Conservation (phyloP, 2,113 vertebrate species). For the Vidua macroura region DNA sequence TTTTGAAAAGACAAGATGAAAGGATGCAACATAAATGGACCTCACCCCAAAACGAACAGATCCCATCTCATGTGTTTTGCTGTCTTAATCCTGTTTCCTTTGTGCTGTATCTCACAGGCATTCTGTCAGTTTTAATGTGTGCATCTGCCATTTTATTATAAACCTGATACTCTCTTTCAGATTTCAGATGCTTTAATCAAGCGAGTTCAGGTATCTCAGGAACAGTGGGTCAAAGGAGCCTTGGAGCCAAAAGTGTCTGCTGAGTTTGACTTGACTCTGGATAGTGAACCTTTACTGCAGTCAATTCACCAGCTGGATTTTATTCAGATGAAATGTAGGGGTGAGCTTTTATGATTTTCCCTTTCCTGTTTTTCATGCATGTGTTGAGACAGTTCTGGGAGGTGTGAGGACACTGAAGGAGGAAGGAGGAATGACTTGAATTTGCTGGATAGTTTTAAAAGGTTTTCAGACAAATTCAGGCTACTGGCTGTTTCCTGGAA, state of each 20-base stretch:
- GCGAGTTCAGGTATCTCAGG: slow-evolving; percentile 91
- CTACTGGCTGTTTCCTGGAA: neutral
- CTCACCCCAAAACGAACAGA: neutral
- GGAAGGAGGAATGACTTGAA: neutral
- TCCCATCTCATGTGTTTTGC: neutral
- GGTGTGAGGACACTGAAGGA: neutral
- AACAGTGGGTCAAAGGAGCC: slow-evolving; percentile 97
- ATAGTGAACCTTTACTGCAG: slow-evolving; percentile 89
- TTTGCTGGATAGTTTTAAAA: neutral
- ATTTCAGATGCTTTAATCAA: slow-evolving; percentile 97
- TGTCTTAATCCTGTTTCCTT: neutral
- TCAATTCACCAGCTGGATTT: slow-evolving; percentile 96
- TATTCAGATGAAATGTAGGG: slow-evolving; percentile 94
- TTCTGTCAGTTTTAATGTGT: neutral
- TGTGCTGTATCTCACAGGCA: neutral
- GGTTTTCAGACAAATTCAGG: neutral
- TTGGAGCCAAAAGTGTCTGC: slow-evolving; percentile 95
- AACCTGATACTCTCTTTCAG: slow-evolving; percentile 69
- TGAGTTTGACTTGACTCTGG: slow-evolving; percentile 92
- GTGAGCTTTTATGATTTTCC: slow-evolving; percentile 58
- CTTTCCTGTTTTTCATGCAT: neutral
- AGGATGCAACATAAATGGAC: neutral
- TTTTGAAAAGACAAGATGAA: neutral
- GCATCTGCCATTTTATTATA: neutral
- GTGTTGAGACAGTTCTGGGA: neutral